These are phyloP conservation scores for Brachionus asplanchnoidis DNA, from an alignment of 1,140 invertebrate genomes.

Conservation along the genomic window DNA sequence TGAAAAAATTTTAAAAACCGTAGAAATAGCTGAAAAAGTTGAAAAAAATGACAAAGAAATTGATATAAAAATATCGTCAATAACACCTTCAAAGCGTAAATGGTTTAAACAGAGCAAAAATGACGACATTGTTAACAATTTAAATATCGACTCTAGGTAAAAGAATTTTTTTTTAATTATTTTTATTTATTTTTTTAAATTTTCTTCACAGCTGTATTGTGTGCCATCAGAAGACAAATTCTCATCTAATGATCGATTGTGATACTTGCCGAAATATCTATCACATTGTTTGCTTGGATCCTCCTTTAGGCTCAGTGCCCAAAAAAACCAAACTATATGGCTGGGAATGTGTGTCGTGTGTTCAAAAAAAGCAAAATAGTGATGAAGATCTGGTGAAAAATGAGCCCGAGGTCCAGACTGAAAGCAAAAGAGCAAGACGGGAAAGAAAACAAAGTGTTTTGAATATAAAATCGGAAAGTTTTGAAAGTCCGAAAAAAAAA, in stretches of 20 bases:
- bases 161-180: too few species aligned
- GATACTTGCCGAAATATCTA: slow-evolving; percentile 87
- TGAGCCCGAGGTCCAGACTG: not conserved
- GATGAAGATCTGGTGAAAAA: not conserved
- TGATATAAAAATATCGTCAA: not conserved
- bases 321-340: slow-evolving; percentile 57
- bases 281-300: slow-evolving; percentile 85
- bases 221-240: slow-evolving; percentile 72
- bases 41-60: not conserved
- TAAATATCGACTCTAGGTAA: not conserved
- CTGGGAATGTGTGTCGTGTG: slow-evolving; percentile 33
- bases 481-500: not conserved
- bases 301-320: slow-evolving; percentile 81
- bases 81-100: not conserved
- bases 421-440: not conserved
- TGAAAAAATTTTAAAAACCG: not conserved
- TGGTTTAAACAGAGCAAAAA: not conserved
- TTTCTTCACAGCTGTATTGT: slow-evolving; percentile 48
- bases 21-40: not conserved
- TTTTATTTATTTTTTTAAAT: not conserved
- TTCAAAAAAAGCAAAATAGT: not conserved
- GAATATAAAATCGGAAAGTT: not conserved
- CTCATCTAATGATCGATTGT: slow-evolving; percentile 70
- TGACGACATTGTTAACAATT: not conserved
- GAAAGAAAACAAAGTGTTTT: slow-evolving; percentile 7